Conservation (phyloP, 1,140 invertebrate genomes). For the Micrasema minimum region DNA sequence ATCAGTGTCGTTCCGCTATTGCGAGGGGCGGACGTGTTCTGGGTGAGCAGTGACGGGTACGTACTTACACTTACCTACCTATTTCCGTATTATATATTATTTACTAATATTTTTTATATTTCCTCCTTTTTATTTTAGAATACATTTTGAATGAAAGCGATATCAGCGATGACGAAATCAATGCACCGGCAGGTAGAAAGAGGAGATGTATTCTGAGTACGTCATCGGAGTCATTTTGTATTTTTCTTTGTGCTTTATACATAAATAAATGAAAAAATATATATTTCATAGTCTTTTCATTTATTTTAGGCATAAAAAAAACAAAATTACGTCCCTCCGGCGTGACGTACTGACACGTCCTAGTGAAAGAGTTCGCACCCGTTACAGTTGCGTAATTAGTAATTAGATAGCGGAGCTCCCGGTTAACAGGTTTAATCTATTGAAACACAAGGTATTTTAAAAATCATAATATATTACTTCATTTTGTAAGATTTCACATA, state of each 20-base stretch:
- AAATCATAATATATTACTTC: no score
- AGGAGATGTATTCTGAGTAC: slow-evolving; percentile 48
- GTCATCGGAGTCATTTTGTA: slow-evolving; percentile 46
- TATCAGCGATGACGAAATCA: slow-evolving; percentile 45
- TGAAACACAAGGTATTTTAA: no score
- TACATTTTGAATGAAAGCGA: slow-evolving; percentile 42
- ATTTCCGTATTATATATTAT: slow-evolving; percentile 45
- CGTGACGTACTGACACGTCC: slow-evolving; percentile 37
- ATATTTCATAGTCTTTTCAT: slow-evolving; percentile 43
- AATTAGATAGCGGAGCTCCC: no score
- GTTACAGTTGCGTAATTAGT: not conserved
- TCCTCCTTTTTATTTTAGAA: slow-evolving; percentile 43
- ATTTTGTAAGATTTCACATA: no score
- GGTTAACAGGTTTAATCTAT: no score
- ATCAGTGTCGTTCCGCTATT: slow-evolving; percentile 39
- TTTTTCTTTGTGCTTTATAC: slow-evolving; percentile 38
- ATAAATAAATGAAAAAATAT: slow-evolving; percentile 40
- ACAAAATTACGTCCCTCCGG: slow-evolving; percentile 32
- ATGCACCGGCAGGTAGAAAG: slow-evolving; percentile 28
- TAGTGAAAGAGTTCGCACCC: slow-evolving; percentile 42
- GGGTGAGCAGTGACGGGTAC: slow-evolving; percentile 31
- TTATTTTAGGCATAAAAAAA: slow-evolving; percentile 32
- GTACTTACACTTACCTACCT: slow-evolving; percentile 43
- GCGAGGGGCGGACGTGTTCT: not conserved
- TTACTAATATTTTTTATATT: slow-evolving; percentile 45